A percentile compares a stretch with the other conserved stretches of the same genome.
Evolutionary conservation across 2,797 vertebrate genomes (phyloP).

Genomic region (Eptatretus atami): DNA sequence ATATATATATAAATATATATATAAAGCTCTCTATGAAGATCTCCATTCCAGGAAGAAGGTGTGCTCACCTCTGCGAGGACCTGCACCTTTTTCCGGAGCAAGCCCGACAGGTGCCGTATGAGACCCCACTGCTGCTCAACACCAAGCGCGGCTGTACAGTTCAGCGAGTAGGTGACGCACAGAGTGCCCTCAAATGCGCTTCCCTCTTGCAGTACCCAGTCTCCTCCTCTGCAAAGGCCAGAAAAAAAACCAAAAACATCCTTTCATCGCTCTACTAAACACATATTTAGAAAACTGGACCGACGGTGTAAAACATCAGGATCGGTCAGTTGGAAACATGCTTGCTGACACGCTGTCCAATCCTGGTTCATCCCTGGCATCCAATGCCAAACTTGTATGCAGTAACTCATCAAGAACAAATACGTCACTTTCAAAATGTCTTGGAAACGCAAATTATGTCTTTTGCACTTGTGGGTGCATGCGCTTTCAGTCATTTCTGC

Average conservation of each 20-base stretch:
- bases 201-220: constrained; percentile 31
- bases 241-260: not conserved
- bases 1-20: too few species aligned
- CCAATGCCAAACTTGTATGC: too few species aligned
- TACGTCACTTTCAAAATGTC: too few species aligned
- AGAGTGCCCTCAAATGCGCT: constrained; percentile 15
- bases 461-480: too few species aligned
- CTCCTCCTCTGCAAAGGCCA: constrained; percentile 29
- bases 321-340: constrained; percentile 6
- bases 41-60: too few species aligned
- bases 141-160: constrained; percentile 44
- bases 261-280: not conserved
- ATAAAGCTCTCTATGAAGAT: too few species aligned
- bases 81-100: constrained; percentile 76
- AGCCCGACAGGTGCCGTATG: constrained; percentile 59
- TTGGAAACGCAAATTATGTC: too few species aligned
- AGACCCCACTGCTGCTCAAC: constrained; percentile 48
- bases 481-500: too few species aligned
- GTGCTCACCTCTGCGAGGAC: constrained; percentile 55
- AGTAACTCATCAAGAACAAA: too few species aligned
- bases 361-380: too few species aligned
- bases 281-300: constrained; percentile 4
- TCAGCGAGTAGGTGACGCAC: constrained; percentile 38
- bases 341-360: not conserved
- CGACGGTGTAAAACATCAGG: not conserved